Conservation (phyloP, 2,113 vertebrate genomes). For the Plotosus lineatus region DNA sequence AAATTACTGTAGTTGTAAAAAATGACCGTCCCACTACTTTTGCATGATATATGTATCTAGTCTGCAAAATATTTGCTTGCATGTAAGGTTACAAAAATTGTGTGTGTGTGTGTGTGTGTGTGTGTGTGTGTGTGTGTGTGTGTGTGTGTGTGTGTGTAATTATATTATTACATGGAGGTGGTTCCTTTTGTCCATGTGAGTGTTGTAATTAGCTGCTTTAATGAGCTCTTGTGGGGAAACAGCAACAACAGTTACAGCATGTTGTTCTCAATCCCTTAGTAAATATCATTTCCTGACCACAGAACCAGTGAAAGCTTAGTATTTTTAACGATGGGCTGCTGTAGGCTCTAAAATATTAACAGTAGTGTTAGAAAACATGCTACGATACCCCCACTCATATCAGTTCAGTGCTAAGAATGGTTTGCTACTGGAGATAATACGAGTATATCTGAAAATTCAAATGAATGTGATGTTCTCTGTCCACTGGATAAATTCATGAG, state of each 20-base stretch:
- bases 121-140: conserved; percentile 68
- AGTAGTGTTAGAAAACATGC: neutral
- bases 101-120: conserved; percentile 67
- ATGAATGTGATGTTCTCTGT: too few species aligned
- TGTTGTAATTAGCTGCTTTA: neutral
- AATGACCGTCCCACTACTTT: too few species aligned
- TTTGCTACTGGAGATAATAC: too few species aligned
- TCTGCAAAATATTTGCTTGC: too few species aligned
- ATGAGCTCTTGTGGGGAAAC: neutral
- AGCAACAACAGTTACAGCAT: neutral
- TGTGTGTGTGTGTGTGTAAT: conserved; percentile 67
- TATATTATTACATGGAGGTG: neutral
- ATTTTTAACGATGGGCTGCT: neutral
- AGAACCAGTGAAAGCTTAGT: neutral
- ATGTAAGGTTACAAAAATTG: too few species aligned
- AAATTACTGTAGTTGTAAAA: too few species aligned
- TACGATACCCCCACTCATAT: too few species aligned
- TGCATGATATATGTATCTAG: too few species aligned
- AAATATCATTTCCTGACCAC: neutral
- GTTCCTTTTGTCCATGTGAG: neutral
- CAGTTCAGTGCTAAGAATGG: too few species aligned
- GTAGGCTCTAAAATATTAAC: neutral
- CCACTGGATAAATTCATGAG: too few species aligned
- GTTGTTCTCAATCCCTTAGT: neutral
- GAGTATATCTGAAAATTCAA: too few species aligned